Conservation (phyloP, 2,888 invertebrate species). For the Lochmaea capreae region DNA sequence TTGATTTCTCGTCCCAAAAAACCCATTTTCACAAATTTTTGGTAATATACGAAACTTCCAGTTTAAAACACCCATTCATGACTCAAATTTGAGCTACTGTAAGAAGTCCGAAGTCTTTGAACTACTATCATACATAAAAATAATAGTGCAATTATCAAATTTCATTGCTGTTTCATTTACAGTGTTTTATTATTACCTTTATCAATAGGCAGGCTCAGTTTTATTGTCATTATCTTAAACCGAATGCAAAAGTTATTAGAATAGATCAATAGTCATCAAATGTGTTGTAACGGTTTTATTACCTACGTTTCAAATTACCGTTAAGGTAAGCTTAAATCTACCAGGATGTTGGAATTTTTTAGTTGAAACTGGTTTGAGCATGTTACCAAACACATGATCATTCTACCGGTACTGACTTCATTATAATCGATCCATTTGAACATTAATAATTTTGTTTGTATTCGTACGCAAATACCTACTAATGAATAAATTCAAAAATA, state of each 20-base stretch:
- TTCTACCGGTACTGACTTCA: no score
- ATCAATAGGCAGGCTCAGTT: constrained; percentile 1
- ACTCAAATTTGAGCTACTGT: no score
- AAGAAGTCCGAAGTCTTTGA: no score
- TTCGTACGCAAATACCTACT: no score
- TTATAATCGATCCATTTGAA: no score
- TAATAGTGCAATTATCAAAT: background rate
- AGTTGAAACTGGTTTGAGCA: background rate
- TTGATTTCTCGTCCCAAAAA: no score
- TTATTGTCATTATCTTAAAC: constrained; percentile 15
- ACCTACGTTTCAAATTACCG: background rate
- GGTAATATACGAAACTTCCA: no score
- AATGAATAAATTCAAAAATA: no score
- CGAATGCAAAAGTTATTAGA: background rate
- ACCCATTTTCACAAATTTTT: no score
- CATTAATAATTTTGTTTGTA: no score
- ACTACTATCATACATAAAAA: background rate
- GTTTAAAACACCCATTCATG: no score
- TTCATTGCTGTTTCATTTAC: background rate
- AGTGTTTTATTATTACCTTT: background rate
- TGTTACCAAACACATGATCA: no score
- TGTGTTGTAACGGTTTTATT: background rate
- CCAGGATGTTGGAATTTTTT: background rate
- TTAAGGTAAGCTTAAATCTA: background rate
- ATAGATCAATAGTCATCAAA: background rate